Base-by-base conservation (phyloP, 2,888 invertebrate genomes). In the Trilocha varians region DNA sequence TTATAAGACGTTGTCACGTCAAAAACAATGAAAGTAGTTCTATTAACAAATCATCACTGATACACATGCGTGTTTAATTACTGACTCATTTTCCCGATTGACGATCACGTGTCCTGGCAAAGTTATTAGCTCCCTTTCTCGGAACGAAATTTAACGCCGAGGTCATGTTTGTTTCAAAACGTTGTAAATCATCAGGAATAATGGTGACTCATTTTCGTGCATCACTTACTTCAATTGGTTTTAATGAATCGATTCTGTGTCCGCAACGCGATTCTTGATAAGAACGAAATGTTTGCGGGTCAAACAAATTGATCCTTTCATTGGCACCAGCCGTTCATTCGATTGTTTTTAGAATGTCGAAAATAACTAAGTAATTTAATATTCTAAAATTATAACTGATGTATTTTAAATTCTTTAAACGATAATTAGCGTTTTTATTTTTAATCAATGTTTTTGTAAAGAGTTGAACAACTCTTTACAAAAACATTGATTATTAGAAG, bases 171-270 rank as follows among this genome's bases (percentile, higher is more conserved):
- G 25, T 25, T 25, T 25, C 25, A 25, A 11, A 40, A 34, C 16
- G 25, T 9, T 25, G 25, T 25, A 25, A 25, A 25, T 25, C 25
- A 25, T 25, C 48, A 44, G 46, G 52, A 62, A 65, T 62, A 63
- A 53, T 37, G 25, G 42, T 72, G 77, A 76, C 50, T 76, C 74
- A 72, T 43, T 25, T 2, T 25, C 47, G 37, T 51, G 48, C 49
- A 52, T 47, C 33, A 46, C 39, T 42, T 43, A 49, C 48, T 53
- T 55, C 65, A 69, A 78, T 70, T 77, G 69, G 50, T 53, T 62
- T 57, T 62, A 77, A 73, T 75, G 56, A 70, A 68, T 71, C 62
- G 62, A 62, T 65, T 60, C 54, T 54, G 57, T 52, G 57, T 52
- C 45, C 50, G 47, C 48, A 52, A 46, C 55, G 47, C 48, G 44